A percentile compares a stretch with the other conserved stretches of the same genome.
Evolutionary conservation across 2,797 vertebrate species (phyloP).

Genomic region (Chrosomus eos): DNA sequence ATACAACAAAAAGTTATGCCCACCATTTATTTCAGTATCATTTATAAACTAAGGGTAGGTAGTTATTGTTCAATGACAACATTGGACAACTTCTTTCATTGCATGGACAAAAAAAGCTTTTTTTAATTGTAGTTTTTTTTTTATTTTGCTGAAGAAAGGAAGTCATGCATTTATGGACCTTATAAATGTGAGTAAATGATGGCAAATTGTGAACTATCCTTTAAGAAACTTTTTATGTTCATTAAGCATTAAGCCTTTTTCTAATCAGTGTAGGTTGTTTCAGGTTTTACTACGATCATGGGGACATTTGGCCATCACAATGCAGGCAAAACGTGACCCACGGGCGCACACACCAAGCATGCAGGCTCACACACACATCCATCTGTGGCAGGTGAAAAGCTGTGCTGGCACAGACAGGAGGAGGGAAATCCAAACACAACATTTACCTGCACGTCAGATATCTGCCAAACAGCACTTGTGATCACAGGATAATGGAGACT

Average conservation of each 20-base stretch:
- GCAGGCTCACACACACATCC: not conserved
- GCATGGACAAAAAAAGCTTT: not conserved
- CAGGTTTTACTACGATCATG: not conserved
- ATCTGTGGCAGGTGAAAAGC: not conserved
- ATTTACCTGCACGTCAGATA: conserved; percentile 26
- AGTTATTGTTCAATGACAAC: not conserved
- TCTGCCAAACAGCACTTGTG: conserved; percentile 23
- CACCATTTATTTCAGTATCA: not conserved
- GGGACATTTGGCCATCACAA: not conserved
- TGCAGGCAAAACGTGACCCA: not conserved
- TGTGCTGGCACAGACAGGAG: not conserved
- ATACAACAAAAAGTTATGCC: not conserved
- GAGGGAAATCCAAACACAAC: conserved; percentile 25
- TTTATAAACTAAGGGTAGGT: not conserved
- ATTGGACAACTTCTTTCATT: not conserved
- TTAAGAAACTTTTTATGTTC: not conserved
- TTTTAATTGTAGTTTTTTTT: not conserved
- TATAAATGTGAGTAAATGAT: not conserved
- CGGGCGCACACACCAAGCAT: not conserved
- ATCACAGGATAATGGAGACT: conserved; percentile 29
- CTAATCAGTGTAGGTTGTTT: not conserved
- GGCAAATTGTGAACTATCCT: not conserved
- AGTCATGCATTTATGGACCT: not conserved
- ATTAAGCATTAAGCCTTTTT: conserved; percentile 19
- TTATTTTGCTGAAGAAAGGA: not conserved